These are phyloP conservation scores for Meloidogyne hapla DNA, from an alignment of 1,140 invertebrate species.

Conservation along the genomic window DNA sequence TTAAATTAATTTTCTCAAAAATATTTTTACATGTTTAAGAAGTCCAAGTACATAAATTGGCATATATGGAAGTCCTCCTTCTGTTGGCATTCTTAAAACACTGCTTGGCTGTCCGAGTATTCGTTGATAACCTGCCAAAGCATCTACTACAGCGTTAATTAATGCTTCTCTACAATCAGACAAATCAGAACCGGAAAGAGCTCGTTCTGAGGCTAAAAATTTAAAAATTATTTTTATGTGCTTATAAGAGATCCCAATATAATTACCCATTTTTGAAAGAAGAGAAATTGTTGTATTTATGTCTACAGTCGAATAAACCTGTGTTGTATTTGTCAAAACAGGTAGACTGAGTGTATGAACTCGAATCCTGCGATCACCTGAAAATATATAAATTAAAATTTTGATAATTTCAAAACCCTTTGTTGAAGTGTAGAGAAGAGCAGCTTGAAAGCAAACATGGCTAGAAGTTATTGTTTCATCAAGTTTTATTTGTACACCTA, in stretches of 20 bases:
- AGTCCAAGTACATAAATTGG: constrained; percentile 84
- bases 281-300: constrained; percentile 88
- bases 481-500: constrained; percentile 92
- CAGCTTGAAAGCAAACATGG: constrained; percentile 93
- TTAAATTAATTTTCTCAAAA: constrained; percentile 14
- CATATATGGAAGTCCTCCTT: constrained; percentile 78
- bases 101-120: constrained; percentile 68
- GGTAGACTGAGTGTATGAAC: constrained; percentile 95
- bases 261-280: constrained; percentile 59
- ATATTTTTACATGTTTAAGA: constrained; percentile 80
- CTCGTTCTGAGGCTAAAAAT: constrained; percentile 82
- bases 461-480: constrained; percentile 86
- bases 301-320: constrained; percentile 87
- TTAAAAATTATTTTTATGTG: no score
- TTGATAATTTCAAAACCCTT: constrained; percentile 72
- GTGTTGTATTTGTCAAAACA: constrained; percentile 77
- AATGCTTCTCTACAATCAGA: constrained; percentile 91
- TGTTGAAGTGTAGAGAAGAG: constrained; percentile 92
- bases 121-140: constrained; percentile 77
- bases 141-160: constrained; percentile 89
- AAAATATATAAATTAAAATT: constrained; percentile 13
- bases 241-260: no score
- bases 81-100: constrained; percentile 65
- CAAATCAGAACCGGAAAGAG: constrained; percentile 75
- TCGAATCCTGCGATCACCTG: constrained; percentile 88